A percentile compares a stretch with the other conserved stretches of the same genome.
phyloP scores from a whole-genome alignment of 2,888 invertebrate species.

The Andricus curvator region DNA sequence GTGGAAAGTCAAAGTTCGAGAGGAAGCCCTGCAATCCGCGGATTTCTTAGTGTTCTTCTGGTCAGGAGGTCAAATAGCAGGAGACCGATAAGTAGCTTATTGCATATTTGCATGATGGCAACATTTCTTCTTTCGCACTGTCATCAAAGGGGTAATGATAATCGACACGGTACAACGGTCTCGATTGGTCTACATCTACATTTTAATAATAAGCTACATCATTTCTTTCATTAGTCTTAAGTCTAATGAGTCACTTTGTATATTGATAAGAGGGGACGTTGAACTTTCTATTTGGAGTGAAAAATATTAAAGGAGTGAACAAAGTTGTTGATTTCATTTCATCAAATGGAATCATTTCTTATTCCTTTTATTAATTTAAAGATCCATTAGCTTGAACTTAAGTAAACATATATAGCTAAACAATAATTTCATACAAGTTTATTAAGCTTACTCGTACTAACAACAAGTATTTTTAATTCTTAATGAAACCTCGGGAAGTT shows the following conservation, averaged over 20 bases:
- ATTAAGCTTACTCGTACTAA: too few species aligned
- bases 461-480: too few species aligned
- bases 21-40: neutral
- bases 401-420: too few species aligned
- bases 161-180: neutral
- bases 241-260: neutral
- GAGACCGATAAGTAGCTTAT: neutral
- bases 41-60: constrained; percentile 5
- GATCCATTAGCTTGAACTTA: too few species aligned
- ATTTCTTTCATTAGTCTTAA: constrained; percentile 3
- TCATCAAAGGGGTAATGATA: constrained; percentile 9
- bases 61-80: constrained; percentile 1
- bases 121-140: constrained; percentile 12
- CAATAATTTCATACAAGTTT: too few species aligned
- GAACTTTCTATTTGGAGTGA: constrained; percentile 6
- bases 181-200: constrained; percentile 16
- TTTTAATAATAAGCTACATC: neutral
- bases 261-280: constrained; percentile 6
- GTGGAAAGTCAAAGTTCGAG: constrained; percentile 1
- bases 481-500: too few species aligned
- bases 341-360: too few species aligned
- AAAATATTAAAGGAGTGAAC: neutral
- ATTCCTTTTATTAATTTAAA: too few species aligned
- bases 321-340: neutral
- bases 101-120: neutral